Conservation (phyloP, 2,113 vertebrate genomes). For the Acanthisitta chloris region DNA sequence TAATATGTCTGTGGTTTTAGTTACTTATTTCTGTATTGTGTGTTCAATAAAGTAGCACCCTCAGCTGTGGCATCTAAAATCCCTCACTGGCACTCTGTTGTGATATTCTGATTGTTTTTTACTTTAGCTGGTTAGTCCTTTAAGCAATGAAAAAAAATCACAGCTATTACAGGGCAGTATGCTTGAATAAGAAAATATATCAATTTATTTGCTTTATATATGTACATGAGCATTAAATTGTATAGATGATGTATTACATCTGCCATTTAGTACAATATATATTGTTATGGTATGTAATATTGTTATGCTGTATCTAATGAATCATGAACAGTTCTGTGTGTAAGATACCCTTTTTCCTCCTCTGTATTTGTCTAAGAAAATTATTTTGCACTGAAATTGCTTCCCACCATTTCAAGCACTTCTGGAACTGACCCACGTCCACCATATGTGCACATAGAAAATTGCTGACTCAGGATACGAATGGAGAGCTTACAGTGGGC, state of each 20-base stretch:
- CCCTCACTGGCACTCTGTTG: neutral
- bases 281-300: neutral
- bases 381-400: neutral
- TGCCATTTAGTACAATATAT: neutral
- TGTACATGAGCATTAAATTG: neutral
- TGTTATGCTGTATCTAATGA: neutral
- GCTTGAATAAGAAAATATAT: neutral
- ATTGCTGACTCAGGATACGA: neutral
- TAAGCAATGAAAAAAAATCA: neutral
- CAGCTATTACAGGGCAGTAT: neutral
- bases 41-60: neutral
- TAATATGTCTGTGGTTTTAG: neutral
- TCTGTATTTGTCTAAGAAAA: neutral
- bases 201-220: neutral
- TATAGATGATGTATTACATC: neutral
- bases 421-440: neutral
- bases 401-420: neutral
- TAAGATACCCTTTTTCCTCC: neutral
- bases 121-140: neutral
- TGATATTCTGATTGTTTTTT: neutral
- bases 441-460: neutral
- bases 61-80: neutral
- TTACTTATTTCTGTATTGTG: neutral
- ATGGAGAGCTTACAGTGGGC: neutral
- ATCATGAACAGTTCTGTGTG: neutral